phyloP scores from a whole-genome alignment of 2,888 invertebrate species.

The Trisateles emortualis region DNA sequence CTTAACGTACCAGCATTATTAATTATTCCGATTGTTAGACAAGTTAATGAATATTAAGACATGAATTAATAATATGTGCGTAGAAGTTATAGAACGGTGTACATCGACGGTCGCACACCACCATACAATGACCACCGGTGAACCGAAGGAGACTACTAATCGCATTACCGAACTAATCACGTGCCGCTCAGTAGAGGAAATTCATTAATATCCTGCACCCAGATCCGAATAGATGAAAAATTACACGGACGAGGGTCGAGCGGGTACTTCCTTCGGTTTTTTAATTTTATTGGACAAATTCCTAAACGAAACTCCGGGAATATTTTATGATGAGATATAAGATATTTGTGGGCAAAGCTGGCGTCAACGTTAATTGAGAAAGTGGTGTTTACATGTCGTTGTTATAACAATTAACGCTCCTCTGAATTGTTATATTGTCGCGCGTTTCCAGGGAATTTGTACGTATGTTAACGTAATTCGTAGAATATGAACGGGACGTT shows the following conservation, averaged over 20 bases:
- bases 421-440: conserved; percentile 14
- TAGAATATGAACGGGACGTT: conserved; percentile 5
- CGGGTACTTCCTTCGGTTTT: neutral
- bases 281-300: conserved; percentile 47
- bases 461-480: conserved; percentile 5
- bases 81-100: conserved; percentile 30
- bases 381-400: conserved; percentile 9
- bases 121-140: conserved; percentile 57
- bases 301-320: conserved; percentile 45
- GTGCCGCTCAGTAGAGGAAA: conserved; percentile 89
- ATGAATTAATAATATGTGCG: conserved; percentile 7
- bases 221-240: conserved; percentile 69
- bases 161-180: conserved; percentile 89
- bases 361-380: neutral
- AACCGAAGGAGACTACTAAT: conserved; percentile 74
- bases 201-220: conserved; percentile 89
- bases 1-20: conserved; percentile 33
- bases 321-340: conserved; percentile 32
- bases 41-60: conserved; percentile 33
- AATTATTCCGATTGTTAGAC: conserved; percentile 44
- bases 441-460: neutral
- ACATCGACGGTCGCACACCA: conserved; percentile 41
- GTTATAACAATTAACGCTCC: conserved; percentile 6
- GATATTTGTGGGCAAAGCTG: conserved; percentile 1
- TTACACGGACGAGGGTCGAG: conserved; percentile 34